Percentiles rank a stretch among this genome's conserved stretches.
Evolutionary conservation across 2,113 vertebrate species (phyloP).

Genomic region (Pygoscelis adeliae): DNA sequence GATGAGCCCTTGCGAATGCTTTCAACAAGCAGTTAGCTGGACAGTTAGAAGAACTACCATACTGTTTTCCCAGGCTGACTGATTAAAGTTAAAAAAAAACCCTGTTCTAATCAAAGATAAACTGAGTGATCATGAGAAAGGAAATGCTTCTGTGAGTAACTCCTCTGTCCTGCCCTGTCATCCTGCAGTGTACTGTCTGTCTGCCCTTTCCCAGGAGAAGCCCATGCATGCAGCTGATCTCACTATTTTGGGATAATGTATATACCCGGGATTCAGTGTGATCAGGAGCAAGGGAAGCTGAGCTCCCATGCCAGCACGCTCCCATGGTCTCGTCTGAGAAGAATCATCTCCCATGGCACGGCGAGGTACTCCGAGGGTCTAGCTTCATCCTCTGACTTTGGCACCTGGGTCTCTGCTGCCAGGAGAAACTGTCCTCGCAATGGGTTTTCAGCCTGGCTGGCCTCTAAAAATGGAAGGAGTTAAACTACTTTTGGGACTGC

Average conservation of each 20-base stretch:
- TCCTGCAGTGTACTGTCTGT: neutral
- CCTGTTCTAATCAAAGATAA: constrained; percentile 42
- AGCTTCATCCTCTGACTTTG: neutral
- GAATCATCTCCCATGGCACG: neutral
- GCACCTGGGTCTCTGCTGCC: neutral
- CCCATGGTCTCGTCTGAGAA: rapidly evolving
- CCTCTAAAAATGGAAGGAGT: neutral
- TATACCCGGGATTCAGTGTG: neutral
- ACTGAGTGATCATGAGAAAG: constrained; percentile 44
- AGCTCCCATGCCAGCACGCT: neutral
- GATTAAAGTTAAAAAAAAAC: neutral
- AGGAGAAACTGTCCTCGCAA: neutral
- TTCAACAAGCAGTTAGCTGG: neutral
- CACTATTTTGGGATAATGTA: neutral
- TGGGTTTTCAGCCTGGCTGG: neutral
- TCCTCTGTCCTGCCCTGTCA: constrained; percentile 17
- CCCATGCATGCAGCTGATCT: neutral
- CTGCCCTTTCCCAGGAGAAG: constrained; percentile 53
- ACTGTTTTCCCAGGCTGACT: constrained; percentile 23
- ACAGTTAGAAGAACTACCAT: neutral
- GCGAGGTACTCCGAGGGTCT: neutral
- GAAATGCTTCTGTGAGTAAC: constrained; percentile 47
- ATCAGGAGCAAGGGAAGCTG: neutral
- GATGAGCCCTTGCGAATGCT: neutral
- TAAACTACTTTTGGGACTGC: neutral